Evolutionary conservation across 2,797 vertebrate species (phyloP).

Genomic region (Furcifer pardalis): DNA sequence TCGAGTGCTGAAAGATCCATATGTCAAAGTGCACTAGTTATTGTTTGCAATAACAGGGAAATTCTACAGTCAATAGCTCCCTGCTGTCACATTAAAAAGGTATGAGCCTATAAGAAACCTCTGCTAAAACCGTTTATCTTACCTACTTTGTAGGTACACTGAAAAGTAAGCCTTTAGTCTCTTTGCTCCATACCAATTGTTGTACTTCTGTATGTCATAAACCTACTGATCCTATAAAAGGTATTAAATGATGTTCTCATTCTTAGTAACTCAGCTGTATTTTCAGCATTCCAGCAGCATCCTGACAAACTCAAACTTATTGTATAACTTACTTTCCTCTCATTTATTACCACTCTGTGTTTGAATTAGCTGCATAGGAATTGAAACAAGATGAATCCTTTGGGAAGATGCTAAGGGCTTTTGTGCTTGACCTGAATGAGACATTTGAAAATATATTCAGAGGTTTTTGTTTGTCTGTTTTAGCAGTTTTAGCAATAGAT

Average conservation of each 20-base stretch:
- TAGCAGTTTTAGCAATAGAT: not conserved
- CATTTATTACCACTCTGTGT: not conserved
- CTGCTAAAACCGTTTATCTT: constrained; percentile 5
- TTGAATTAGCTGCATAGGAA: not conserved
- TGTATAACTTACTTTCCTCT: not conserved
- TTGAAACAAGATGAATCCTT: not conserved
- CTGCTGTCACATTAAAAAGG: constrained; percentile 13
- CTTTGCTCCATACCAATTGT: not conserved
- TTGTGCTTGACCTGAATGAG: not conserved
- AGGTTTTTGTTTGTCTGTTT: not conserved
- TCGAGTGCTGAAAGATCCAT: constrained; percentile 8
- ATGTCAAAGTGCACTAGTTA: not conserved
- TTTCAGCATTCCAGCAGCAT: not conserved
- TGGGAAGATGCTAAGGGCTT: not conserved
- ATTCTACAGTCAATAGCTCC: constrained; percentile 7
- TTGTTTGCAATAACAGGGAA: constrained; percentile 30
- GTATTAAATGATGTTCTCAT: not conserved
- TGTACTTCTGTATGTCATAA: not conserved
- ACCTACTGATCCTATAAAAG: not conserved
- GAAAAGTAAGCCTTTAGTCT: not conserved
- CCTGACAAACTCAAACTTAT: not conserved
- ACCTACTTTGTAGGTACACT: not conserved
- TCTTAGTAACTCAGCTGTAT: not conserved
- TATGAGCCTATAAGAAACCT: not conserved
- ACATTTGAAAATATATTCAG: not conserved